Conservation (phyloP, 37 sponge, comb jelly and placozoan species). For the Aplysina aerophoba region DNA sequence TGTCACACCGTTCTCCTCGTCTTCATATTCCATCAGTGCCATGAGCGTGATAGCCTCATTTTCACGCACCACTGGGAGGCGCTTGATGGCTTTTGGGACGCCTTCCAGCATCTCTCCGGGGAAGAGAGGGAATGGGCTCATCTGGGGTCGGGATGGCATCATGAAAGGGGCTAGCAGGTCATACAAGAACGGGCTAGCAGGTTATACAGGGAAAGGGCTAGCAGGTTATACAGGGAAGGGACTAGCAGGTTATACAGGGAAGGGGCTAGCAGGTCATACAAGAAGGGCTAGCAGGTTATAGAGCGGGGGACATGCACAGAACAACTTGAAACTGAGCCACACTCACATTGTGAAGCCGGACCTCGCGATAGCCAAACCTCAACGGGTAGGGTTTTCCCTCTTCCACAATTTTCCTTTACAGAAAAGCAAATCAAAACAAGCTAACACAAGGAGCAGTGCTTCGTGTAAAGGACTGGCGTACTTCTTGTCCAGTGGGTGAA, state of each 20-base stretch:
- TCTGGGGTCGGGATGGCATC: conserved; percentile 45
- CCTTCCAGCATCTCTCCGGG: conserved; percentile 84
- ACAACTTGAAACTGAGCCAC: too few relatives aligned
- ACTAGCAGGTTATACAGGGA: not conserved
- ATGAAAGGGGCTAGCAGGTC: too few relatives aligned
- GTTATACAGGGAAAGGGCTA: not conserved
- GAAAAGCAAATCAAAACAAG: not conserved
- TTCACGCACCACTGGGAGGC: conserved; percentile 71
- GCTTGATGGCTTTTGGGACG: conserved; percentile 59
- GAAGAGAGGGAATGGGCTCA: conserved; percentile 80
- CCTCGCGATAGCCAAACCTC: conserved; percentile 78
- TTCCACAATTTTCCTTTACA: conserved; percentile 54
- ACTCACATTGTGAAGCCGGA: conserved; percentile 77
- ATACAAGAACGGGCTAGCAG: not conserved
- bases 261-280: not conserved
- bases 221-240: not conserved
- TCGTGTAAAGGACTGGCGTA: conserved; percentile 3
- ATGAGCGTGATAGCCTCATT: conserved; percentile 81
- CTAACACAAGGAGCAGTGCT: not conserved
- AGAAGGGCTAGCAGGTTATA: too few relatives aligned
- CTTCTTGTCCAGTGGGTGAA: conserved; percentile 73
- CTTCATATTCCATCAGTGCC: conserved; percentile 65
- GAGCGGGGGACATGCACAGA: too few relatives aligned
- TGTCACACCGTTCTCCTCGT: conserved; percentile 55
- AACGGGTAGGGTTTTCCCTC: conserved; percentile 74